Evolutionary conservation across 2,888 invertebrate species (phyloP).

Genomic region (Mimachlamys varia): DNA sequence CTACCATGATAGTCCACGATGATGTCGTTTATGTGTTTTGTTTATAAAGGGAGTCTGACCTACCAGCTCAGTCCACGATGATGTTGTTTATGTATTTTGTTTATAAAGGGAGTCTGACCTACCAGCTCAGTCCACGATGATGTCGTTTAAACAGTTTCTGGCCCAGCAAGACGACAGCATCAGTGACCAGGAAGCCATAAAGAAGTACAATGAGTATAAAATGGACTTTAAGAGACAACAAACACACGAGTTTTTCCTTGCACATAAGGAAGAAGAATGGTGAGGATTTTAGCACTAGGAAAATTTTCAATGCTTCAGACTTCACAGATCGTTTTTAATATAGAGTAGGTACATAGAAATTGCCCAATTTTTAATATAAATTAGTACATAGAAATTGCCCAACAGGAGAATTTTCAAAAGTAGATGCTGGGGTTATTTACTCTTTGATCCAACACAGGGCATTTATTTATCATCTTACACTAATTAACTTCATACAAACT

Average conservation of each 20-base stretch:
- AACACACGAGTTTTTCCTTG: slow-evolving; percentile 98
- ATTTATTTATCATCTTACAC: too few species aligned
- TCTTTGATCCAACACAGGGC: too few species aligned
- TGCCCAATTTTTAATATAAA: too few species aligned
- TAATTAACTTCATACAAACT: too few species aligned
- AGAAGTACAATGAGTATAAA: slow-evolving; percentile 99
- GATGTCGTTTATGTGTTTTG: slow-evolving; percentile 94
- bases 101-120: slow-evolving; percentile 76
- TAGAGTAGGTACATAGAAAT: background rate
- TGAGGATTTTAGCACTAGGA: slow-evolving; percentile 83
- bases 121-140: slow-evolving; percentile 95
- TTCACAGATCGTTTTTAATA: background rate
- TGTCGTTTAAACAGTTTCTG: slow-evolving; percentile 97
- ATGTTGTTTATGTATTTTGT: slow-evolving; percentile 92
- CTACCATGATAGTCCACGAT: slow-evolving; percentile 94
- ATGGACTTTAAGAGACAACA: slow-evolving; percentile 97
- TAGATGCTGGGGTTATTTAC: too few species aligned
- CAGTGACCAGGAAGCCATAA: slow-evolving; percentile 95
- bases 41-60: slow-evolving; percentile 72
- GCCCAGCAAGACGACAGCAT: slow-evolving; percentile 98
- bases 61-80: slow-evolving; percentile 95
- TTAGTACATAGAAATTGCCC: too few species aligned
- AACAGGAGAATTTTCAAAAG: too few species aligned
- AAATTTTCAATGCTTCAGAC: background rate
- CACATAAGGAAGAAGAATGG: slow-evolving; percentile 99